Evolutionary conservation across 2,797 vertebrate species (phyloP), one percentile per base, ranked within the genome.

Genomic region (Cirrhinus molitorella): DNA sequence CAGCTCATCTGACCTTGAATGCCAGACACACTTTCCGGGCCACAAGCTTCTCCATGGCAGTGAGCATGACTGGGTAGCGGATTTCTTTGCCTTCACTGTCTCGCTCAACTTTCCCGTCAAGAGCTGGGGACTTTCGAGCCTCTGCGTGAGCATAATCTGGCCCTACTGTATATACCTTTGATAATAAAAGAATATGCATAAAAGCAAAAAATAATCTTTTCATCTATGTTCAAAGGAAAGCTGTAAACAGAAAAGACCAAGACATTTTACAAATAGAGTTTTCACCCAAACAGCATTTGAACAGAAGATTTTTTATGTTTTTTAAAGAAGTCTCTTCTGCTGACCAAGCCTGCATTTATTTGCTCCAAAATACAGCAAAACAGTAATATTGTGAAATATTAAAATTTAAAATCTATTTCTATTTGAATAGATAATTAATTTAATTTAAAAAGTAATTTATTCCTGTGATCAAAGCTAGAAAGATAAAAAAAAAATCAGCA

Each of bases 71-170:
- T 0, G 98, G 98, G 89, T 99, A 99, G 6, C 98, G 97, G 75
- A 99, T 97, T 89, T 99, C 98, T 75, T 99, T 99, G 43, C 98
- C 98, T 84, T 99, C 98, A 1, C 98, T 99, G 94, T 99, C 98
- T 59, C 98, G 92, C 84, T 99, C 98, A 43, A 99, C 98, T 87
- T 99, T 99, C 51, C 98, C 98, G 28, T 99, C 98, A 89, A 99
- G 88, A 49, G 98, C 98, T 0, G 98, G 98, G 21, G 98, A 99
- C 84, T 99, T 99, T 12, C 98, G 96, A 53, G 98, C 98, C 92
- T 99, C 98, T 0, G 98, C 98, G 0, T 99, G 98, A 79, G 98
- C 98, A 8, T 99, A 99, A 92, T 99, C 98, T 0, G 98, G 98
- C 51, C 98, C 98, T 68, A 99, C 98, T 0, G 98, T 99, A 91